Evolutionary conservation across 2,888 invertebrate species (phyloP).

Genomic region (Ectemnius continuus): DNA sequence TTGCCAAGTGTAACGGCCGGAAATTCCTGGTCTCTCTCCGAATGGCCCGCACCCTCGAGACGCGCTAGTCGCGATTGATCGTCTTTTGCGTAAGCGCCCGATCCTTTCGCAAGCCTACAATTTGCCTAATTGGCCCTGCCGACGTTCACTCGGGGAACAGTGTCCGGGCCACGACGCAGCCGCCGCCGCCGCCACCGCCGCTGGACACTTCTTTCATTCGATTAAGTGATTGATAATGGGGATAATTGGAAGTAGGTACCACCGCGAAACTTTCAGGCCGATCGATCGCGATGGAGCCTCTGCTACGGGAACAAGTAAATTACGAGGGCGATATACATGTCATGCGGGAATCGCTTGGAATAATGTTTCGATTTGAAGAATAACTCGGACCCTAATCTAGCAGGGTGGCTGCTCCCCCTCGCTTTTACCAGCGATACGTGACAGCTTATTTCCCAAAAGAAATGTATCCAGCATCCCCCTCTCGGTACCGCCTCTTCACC

Average conservation of each 20-base stretch:
- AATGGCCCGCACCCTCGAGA: background rate
- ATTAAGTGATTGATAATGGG: conserved; percentile 7
- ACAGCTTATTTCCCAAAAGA: conserved; percentile 60
- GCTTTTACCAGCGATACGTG: conserved; percentile 54
- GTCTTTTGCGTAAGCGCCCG: conserved; percentile 10
- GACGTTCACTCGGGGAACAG: background rate
- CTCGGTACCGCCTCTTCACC: conserved; percentile 11
- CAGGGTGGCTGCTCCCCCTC: conserved; percentile 31
- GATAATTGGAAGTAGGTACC: background rate
- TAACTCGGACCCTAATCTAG: conserved; percentile 51
- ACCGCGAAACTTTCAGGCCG: background rate
- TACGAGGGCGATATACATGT: conserved; percentile 11
- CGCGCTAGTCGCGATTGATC: background rate
- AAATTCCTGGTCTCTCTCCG: conserved; percentile 26
- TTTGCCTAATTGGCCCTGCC: conserved; percentile 8
- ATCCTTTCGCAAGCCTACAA: conserved; percentile 14
- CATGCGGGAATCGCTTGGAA: conserved; percentile 26
- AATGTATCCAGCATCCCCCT: conserved; percentile 22
- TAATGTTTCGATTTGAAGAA: conserved; percentile 55
- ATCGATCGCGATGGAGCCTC: background rate
- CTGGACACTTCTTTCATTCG: background rate
- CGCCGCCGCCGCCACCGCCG: too few species aligned
- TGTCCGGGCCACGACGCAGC: background rate
- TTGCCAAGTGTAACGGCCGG: conserved; percentile 61
- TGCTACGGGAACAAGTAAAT: conserved; percentile 29